phyloP scores from a whole-genome alignment of 2,888 invertebrate species.

The Rhingia rostrata region DNA sequence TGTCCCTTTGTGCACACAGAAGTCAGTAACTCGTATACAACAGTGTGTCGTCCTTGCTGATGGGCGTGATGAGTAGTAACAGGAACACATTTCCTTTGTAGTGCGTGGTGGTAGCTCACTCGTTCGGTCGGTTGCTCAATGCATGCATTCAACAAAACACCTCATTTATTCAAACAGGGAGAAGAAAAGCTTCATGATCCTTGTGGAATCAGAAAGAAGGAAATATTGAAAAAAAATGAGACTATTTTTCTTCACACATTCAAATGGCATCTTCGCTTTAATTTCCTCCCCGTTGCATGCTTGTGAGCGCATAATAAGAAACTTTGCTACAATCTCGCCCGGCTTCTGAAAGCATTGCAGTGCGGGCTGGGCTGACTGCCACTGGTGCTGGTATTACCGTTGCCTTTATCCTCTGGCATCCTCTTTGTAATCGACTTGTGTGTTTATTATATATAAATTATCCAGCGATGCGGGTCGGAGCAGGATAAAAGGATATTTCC shows the following conservation, averaged over 20 bases:
- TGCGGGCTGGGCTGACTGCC: conserved; percentile 2
- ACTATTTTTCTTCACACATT: conserved; percentile 62
- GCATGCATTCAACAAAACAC: conserved; percentile 21
- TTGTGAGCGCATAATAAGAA: conserved; percentile 65
- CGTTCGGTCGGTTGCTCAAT: not conserved
- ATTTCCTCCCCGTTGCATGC: conserved; percentile 68
- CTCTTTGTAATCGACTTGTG: conserved; percentile 71
- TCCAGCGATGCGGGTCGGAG: conserved; percentile 55
- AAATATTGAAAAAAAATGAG: conserved; percentile 64
- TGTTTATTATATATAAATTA: conserved; percentile 74
- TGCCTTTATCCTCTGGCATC: conserved; percentile 50
- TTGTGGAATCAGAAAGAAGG: conserved; percentile 47
- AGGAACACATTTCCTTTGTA: conserved; percentile 68
- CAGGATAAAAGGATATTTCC: conserved; percentile 43
- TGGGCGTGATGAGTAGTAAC: conserved; percentile 63
- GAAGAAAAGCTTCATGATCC: conserved; percentile 51
- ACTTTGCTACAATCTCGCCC: conserved; percentile 62
- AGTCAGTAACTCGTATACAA: conserved; percentile 45
- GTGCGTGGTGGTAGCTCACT: conserved; percentile 32
- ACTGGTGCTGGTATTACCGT: not conserved
- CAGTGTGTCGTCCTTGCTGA: conserved; percentile 44
- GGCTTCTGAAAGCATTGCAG: conserved; percentile 53
- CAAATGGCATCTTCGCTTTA: conserved; percentile 59
- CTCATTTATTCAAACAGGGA: conserved; percentile 54
- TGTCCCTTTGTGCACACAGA: conserved; percentile 56